Base-by-base conservation (phyloP, 2,888 invertebrate genomes). In the Caenorhabditis sulstoni region DNA sequence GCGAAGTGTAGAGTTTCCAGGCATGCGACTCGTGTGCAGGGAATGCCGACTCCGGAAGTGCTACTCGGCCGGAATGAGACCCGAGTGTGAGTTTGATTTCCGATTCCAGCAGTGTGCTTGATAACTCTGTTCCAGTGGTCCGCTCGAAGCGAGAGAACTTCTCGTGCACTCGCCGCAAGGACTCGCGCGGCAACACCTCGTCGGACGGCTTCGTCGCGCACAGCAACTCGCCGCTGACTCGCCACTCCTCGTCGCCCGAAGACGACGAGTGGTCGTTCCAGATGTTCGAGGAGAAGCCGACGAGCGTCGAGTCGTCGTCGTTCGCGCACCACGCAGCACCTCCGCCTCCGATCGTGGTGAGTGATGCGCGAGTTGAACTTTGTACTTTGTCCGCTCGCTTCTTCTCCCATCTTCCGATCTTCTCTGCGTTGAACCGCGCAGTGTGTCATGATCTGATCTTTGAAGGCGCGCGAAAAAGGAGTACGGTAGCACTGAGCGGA, bases 11-110 rank as follows among this genome's bases (percentile, higher is more conserved):
- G 53, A 66, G 20, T 68, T 65, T 81, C 55, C 76, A 83, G 83
- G 81, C 57, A 78, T 81, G 41, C 79, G 84, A 7, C 74, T 82
- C 53, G 78, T 84, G 16, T 84, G 84, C 61, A 58, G 84, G 47
- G 78, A 80, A 18, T 84, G 84, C 53, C 81, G 84, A 12, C 80
- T 79, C 53, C 66, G 64, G 8, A 84, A 84, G 45, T 84, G 84
- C 65, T 74, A 79, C 20, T 57, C 73, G 20, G 82, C 81, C 16
- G 79, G 79, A 44, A 84, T 84, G 84, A 74, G 75, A 35, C 74
- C 78, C 14, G 81, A 82, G 35, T 62, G 84, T 84, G 14, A 77
- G 77, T 71, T 45, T 35, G n/a, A 3, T 16, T 11, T 11, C 4
- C 29, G n/a, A 2, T 23, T 7, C n/a, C n/a, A n/a, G n/a, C n/a